Conservation (phyloP, 2,113 vertebrate species). For the Cricetomys ansorgei region DNA sequence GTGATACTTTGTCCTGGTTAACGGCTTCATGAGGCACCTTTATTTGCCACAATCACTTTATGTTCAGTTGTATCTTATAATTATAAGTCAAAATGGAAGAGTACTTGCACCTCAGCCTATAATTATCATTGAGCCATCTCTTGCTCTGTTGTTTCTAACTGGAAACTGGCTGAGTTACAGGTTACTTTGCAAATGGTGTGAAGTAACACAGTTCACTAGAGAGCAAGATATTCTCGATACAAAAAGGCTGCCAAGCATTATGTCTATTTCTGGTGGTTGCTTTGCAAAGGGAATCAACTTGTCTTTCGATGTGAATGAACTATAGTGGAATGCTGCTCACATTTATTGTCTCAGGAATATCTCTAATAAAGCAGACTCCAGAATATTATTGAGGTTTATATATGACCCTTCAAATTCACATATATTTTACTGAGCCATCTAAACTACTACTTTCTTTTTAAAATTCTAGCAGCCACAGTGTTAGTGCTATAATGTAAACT, state of each 20-base stretch:
- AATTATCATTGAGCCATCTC: background rate
- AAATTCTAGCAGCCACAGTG: background rate
- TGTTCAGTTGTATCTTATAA: background rate
- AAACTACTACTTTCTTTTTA: background rate
- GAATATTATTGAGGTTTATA: background rate
- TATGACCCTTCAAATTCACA: background rate
- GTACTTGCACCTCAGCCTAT: background rate
- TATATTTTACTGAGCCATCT: background rate
- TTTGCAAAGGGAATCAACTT: background rate
- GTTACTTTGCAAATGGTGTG: background rate
- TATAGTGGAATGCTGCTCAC: background rate
- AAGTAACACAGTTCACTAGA: background rate
- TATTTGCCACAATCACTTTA: background rate
- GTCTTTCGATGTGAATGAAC: background rate
- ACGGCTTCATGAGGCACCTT: background rate
- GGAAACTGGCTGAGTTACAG: background rate
- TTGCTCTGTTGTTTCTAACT: background rate
- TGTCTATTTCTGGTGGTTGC: background rate
- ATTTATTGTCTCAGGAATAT: background rate
- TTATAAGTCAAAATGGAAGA: background rate
- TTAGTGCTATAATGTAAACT: background rate
- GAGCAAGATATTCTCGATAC: background rate
- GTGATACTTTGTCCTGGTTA: background rate
- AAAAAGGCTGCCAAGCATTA: background rate
- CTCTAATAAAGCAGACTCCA: background rate